These are phyloP conservation scores for Orchesellides sinensis DNA, from an alignment of 2,888 invertebrate genomes.

Conservation along the genomic window DNA sequence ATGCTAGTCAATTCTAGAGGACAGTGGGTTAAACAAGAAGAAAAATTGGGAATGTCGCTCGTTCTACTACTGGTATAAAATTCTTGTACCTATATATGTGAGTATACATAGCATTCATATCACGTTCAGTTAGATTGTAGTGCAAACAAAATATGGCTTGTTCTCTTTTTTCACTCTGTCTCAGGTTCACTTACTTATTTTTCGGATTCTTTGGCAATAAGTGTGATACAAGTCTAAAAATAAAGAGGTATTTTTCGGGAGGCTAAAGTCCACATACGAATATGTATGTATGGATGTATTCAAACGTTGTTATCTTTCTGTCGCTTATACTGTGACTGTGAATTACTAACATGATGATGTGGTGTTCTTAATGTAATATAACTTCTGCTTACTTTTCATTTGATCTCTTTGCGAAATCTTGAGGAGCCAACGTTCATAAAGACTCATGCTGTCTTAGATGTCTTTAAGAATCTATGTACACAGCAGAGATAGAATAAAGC, in stretches of 20 bases:
- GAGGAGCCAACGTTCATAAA: no score
- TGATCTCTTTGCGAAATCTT: not conserved
- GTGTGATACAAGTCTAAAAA: not conserved
- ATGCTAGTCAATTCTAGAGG: no score
- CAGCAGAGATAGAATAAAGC: no score
- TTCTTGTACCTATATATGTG: no score
- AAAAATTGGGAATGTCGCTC: not conserved
- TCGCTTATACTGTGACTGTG: not conserved
- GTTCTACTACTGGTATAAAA: no score
- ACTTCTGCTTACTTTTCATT: not conserved
- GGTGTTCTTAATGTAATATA: no score
- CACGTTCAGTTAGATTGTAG: not conserved
- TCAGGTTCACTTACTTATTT: not conserved
- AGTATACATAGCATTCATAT: no score
- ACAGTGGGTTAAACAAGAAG: not conserved
- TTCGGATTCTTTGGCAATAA: slow-evolving; percentile 13
- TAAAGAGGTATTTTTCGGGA: not conserved
- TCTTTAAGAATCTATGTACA: no score
- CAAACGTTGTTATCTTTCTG: not conserved
- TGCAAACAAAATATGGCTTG: not conserved
- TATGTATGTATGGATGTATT: not conserved
- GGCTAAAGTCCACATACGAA: not conserved
- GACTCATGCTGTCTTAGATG: no score
- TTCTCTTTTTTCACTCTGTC: no score
- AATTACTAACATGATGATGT: no score